These are phyloP conservation scores for Avahi laniger DNA, from an alignment of 2,797 vertebrate genomes.

Conservation along the genomic window DNA sequence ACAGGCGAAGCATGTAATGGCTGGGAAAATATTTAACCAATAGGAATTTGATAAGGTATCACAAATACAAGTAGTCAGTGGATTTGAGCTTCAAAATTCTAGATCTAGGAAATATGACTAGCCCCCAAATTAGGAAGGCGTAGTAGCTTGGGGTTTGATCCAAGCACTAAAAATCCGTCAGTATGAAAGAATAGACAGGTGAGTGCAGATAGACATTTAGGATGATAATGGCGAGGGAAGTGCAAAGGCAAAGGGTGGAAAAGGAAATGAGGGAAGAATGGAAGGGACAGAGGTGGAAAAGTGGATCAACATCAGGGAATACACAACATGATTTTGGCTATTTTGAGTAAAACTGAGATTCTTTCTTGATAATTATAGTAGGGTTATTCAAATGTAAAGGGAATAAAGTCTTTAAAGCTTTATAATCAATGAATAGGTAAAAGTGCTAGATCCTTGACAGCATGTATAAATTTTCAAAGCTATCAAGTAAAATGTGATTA, in stretches of 20 bases:
- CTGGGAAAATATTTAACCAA: not conserved
- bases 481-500: not conserved
- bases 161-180: slow-evolving; percentile 8
- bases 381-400: not conserved
- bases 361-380: not conserved
- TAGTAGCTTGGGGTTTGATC: not conserved
- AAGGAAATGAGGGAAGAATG: not conserved
- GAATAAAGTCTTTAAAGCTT: not conserved
- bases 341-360: not conserved
- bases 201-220: not conserved
- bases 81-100: not conserved
- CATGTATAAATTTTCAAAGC: not conserved
- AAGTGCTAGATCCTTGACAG: not conserved
- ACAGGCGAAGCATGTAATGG: not conserved
- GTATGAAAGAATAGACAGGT: not conserved
- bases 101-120: not conserved
- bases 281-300: not conserved
- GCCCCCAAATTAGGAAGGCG: not conserved
- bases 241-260: not conserved
- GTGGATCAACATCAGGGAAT: not conserved
- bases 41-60: not conserved
- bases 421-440: not conserved
- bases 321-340: not conserved
- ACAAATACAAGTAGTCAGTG: not conserved
- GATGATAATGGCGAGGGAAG: not conserved